Base-by-base conservation (phyloP, 1,140 invertebrate species). In the Microplitis mediator region DNA sequence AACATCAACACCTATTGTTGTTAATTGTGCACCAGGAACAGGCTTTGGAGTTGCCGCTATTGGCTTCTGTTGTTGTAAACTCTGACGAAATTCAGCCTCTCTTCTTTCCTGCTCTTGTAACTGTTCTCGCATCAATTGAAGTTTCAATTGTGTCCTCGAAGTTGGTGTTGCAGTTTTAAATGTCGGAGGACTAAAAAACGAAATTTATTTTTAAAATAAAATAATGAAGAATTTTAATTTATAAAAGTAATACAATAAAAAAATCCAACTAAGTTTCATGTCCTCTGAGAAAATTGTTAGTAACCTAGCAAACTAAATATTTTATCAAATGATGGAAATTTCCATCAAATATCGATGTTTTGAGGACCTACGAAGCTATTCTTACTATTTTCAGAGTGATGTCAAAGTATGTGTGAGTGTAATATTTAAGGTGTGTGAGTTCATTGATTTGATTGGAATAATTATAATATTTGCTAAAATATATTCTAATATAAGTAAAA, bases 71-170 rank as follows among this genome's bases (percentile, higher is more conserved):
- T 90, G 88, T 56, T 91, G 89, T 68, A 89, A 84, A 77, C 89
- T 87, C 76, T 91, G 86, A 54, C 82, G 77, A 70, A 85, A 82
- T 78, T 89, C 88, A 16, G 87, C 80, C 79, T 90, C 87, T 74
- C 88, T 84, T 75, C 89, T 86, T 77, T 93, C 91, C 79, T 94
- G 92, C 81, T 95, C 92, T 77, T 94, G 91, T 54, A 90, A 84
- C 86, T 95, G 93, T 80, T 95, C 92, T 72, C 93, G 89, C 92
- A 95, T 95, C 85, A 96, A 88, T 88, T 95, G 94, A 72, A 94
- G 91, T 81, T 95, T 95, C 61, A 96, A 88, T 80, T 95, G 94
- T 0, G 95, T 95, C 14, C 95, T 89, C 11, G 93, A 95, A 1
- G 93, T 92, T 76, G 93, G 92, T 69, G 90, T 94, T 76, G 90